These are phyloP conservation scores for Caenorhabditis wallacei DNA, from an alignment of 2,888 invertebrate species.

Conservation along the genomic window DNA sequence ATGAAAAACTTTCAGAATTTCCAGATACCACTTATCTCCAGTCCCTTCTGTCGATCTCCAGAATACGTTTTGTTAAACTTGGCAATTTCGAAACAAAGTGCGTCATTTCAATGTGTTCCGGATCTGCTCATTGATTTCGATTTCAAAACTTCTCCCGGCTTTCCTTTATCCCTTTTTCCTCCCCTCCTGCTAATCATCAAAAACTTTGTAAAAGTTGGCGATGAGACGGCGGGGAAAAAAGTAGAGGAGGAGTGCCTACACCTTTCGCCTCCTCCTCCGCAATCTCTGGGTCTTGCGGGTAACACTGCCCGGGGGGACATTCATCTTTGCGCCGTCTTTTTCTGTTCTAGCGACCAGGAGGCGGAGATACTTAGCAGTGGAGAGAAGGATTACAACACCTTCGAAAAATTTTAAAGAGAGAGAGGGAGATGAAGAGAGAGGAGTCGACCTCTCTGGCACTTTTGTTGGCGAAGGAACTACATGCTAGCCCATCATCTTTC, in stretches of 20 bases:
- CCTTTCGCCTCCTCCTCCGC: slow-evolving; percentile 64
- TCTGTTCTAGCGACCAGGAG: slow-evolving; percentile 44
- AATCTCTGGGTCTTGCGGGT: slow-evolving; percentile 46
- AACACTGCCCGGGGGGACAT: slow-evolving; percentile 30
- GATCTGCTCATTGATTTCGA: slow-evolving; percentile 44
- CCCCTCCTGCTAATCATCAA: slow-evolving; percentile 41
- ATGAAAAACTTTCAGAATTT: no score
- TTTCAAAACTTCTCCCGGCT: slow-evolving; percentile 41
- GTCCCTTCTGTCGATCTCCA: no score
- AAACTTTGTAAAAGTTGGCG: slow-evolving; percentile 60
- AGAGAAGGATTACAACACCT: slow-evolving; percentile 56
- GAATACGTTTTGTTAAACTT: no score
- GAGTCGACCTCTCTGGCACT: slow-evolving; percentile 53
- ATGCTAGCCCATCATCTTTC: slow-evolving; percentile 28
- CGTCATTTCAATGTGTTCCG: slow-evolving; percentile 30
- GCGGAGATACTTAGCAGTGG: slow-evolving; percentile 16
- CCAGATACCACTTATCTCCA: no score
- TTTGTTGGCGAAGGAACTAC: slow-evolving; percentile 47
- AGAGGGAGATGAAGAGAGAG: slow-evolving; percentile 19
- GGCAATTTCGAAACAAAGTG: slow-evolving; percentile 11
- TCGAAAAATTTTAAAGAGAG: not conserved
- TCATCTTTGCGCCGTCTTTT: slow-evolving; percentile 48
- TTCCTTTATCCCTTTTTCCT: slow-evolving; percentile 3
- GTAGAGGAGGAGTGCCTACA: slow-evolving; percentile 29
- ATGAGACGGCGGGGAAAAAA: slow-evolving; percentile 20